These are phyloP conservation scores for Drosophila parvula DNA, from an alignment of 1,140 invertebrate species.

Conservation along the genomic window DNA sequence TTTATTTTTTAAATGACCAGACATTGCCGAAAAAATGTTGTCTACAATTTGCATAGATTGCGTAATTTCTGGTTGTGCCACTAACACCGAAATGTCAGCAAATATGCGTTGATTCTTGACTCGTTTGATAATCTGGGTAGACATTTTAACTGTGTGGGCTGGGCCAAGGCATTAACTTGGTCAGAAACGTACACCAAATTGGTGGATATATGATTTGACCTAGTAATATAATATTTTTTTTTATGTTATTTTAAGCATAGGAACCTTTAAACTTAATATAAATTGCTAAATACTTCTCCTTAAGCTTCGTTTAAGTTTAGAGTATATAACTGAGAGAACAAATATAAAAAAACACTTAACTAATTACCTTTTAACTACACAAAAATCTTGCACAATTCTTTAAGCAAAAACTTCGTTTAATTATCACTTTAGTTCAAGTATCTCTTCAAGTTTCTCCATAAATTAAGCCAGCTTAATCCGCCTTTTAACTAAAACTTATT, in stretches of 20 bases:
- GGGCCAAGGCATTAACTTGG: not conserved
- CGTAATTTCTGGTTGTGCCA: slow-evolving; percentile 43
- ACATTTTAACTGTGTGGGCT: slow-evolving; percentile 3
- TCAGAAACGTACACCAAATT: slow-evolving; percentile 7
- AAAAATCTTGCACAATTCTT: not conserved
- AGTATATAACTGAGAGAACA: not conserved
- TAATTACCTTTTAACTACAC: not conserved
- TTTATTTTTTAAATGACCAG: not conserved
- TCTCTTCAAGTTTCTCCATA: slow-evolving; percentile 9
- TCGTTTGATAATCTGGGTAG: slow-evolving; percentile 5
- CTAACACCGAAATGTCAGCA: slow-evolving; percentile 22
- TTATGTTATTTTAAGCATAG: no score
- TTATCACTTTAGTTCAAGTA: no score
- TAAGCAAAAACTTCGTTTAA: no score
- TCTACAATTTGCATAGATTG: slow-evolving; percentile 29
- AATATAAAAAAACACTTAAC: not conserved
- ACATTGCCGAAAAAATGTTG: slow-evolving; percentile 21
- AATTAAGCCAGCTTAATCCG: not conserved
- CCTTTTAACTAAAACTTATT: not conserved
- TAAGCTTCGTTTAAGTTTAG: no score
- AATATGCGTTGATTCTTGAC: slow-evolving; percentile 33
- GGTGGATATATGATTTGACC: not conserved
- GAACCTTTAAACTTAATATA: no score
- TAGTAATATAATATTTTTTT: no score
- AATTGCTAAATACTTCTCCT: not conserved